Evolutionary conservation across 2,888 invertebrate genomes (phyloP), one percentile per base, ranked within the genome.

Genomic region (Andricus curvator): DNA sequence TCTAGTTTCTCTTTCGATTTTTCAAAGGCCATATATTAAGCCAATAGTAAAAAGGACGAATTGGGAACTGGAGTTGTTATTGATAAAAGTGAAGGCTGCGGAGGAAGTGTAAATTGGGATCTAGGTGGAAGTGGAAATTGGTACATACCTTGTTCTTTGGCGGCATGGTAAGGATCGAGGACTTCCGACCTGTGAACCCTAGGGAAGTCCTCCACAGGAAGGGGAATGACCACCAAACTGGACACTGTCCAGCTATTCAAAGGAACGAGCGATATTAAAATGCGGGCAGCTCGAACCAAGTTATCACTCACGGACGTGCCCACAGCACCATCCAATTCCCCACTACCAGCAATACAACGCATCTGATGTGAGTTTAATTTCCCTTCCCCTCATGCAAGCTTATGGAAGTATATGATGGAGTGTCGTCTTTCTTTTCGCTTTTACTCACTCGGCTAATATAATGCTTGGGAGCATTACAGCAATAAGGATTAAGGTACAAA

Each of bases 231-330:
- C 86, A 88, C 86, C 84, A 84, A 85, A 85, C 82, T 82, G 86
- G 84, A 84, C 84, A 79, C 81, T 78, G 88, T 85, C 85, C 86
- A 86, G 87, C 86, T 84, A 82, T 86, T 86, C 80, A 84, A 85
- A 81, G 84, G 83, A 85, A 87, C 85, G 84, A 86, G 84, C 86
- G 86, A 88, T 88, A 88, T 87, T 88, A 88, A 89, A 90, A 89
- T 86, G 89, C 87, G 87, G 86, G 84, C 86, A 83, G 85, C 88
- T 88, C 87, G 83, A 83, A 85, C 84, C 87, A 85, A 90, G 86
- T 90, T 90, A 90, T 90, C 90, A 88, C 84, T 81, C 81, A 83
- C 86, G 86, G 85, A 87, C 86, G 85, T 83, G 83, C 51, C 56
- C 78, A 77, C 81, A 83, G 86, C 87, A 84, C 84, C 86, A 86